Percentiles rank a stretch among this genome's conserved stretches.
phyloP scores from a whole-genome alignment of 2,797 vertebrate genomes.

The Thripadectes ignobilis region DNA sequence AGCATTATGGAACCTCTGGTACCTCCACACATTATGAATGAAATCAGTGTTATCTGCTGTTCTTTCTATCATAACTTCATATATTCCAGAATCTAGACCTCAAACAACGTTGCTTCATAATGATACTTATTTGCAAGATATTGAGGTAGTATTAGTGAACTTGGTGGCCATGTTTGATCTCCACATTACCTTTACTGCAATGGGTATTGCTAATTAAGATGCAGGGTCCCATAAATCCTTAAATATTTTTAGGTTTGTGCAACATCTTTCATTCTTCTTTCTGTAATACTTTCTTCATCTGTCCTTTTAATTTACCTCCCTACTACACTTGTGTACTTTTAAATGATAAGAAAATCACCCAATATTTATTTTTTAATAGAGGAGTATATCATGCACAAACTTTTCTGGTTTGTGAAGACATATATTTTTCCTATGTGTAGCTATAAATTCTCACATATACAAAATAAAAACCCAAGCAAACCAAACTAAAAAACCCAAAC shows the following conservation, averaged over 20 bases:
- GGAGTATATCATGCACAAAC: background rate
- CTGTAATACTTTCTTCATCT: background rate
- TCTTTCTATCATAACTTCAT: background rate
- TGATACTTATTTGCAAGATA: background rate
- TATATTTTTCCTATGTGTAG: background rate
- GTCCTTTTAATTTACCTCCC: background rate
- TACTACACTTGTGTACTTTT: background rate
- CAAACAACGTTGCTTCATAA: background rate
- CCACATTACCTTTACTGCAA: background rate
- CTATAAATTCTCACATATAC: background rate
- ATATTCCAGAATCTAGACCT: background rate
- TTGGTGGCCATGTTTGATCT: background rate
- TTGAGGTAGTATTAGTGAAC: background rate
- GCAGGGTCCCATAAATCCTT: background rate
- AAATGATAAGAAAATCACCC: too few relatives aligned
- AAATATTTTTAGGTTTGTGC: background rate
- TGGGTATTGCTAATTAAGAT: background rate
- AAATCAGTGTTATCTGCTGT: background rate
- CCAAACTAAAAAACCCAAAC: too few relatives aligned
- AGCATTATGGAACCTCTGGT: background rate
- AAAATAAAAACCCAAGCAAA: background rate
- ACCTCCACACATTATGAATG: fast-evolving
- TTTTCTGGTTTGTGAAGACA: background rate
- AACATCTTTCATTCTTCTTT: background rate
- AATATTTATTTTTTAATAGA: background rate